Evolutionary conservation across 35 echinoderm and acorn worm species (phyloP).

Genomic region (Heliocidaris tuberculata): DNA sequence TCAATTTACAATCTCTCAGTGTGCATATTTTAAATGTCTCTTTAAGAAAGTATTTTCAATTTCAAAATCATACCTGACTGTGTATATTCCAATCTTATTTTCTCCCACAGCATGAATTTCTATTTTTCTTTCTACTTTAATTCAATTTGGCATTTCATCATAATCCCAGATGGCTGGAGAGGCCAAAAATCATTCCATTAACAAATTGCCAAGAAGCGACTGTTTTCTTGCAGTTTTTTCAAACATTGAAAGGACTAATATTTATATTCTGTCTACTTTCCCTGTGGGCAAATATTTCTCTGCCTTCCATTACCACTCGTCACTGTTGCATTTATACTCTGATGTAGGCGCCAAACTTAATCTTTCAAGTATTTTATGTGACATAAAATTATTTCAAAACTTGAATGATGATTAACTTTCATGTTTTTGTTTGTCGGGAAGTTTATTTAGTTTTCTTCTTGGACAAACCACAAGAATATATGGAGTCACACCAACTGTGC

Average conservation of each 20-base stretch:
- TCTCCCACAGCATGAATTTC: not conserved
- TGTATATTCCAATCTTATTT: not conserved
- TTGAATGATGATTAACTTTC: not conserved
- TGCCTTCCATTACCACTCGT: not conserved
- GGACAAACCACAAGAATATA: not conserved
- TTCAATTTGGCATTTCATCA: not conserved
- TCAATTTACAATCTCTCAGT: too few relatives aligned
- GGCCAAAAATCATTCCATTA: not conserved
- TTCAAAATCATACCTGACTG: not conserved
- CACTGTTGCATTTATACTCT: not conserved
- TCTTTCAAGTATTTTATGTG: not conserved
- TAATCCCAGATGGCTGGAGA: not conserved
- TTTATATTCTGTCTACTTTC: not conserved
- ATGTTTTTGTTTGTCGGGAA: not conserved
- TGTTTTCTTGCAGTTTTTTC: not conserved
- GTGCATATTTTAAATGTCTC: too few relatives aligned
- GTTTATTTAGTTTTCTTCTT: not conserved
- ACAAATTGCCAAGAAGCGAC: not conserved
- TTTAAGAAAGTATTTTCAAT: not conserved
- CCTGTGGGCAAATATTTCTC: not conserved
- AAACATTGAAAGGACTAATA: not conserved
- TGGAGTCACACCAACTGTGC: too few relatives aligned
- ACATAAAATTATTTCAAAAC: not conserved
- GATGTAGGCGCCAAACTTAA: not conserved
- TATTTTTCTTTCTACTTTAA: not conserved